phyloP scores from a whole-genome alignment of 2,888 invertebrate species.

The Mythimna ferrago region DNA sequence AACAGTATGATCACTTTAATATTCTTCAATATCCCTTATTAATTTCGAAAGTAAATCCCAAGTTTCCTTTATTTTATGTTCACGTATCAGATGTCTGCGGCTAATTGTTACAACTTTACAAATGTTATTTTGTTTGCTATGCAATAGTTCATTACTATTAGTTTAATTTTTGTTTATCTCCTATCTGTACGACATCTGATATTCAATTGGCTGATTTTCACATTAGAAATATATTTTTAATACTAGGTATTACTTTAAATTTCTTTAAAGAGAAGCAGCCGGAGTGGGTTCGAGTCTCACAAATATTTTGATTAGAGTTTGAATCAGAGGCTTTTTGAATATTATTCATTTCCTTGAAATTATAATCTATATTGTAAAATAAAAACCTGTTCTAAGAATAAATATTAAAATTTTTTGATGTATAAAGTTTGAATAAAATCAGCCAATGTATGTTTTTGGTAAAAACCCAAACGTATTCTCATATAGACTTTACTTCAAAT shows the following conservation, averaged over 20 bases:
- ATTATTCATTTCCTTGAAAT: conserved; percentile 10
- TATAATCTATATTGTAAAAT: conserved; percentile 8
- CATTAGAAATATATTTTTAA: conserved; percentile 5
- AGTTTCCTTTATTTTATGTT: conserved; percentile 62
- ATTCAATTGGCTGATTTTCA: conserved; percentile 71
- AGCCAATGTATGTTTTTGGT: conserved; percentile 67
- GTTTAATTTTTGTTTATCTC: conserved; percentile 11
- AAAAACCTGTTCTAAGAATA: neutral
- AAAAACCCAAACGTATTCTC: conserved; percentile 68
- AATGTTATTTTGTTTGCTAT: conserved; percentile 9
- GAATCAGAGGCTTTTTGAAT: conserved; percentile 8
- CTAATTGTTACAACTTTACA: conserved; percentile 9
- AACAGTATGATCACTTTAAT: conserved; percentile 64
- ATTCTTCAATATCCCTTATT: conserved; percentile 58
- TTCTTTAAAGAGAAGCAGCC: conserved; percentile 17
- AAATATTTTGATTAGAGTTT: neutral
- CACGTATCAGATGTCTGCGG: conserved; percentile 60
- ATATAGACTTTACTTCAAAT: conserved; percentile 84
- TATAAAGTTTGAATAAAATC: conserved; percentile 67
- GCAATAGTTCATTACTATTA: neutral
- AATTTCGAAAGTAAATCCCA: conserved; percentile 55
- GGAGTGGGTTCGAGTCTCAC: conserved; percentile 73
- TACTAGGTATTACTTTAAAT: neutral
- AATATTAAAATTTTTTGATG: neutral
- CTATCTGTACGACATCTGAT: conserved; percentile 60